These are phyloP conservation scores for Drosophila subpulchrella DNA, from an alignment of 1,140 invertebrate genomes.

Conservation along the genomic window DNA sequence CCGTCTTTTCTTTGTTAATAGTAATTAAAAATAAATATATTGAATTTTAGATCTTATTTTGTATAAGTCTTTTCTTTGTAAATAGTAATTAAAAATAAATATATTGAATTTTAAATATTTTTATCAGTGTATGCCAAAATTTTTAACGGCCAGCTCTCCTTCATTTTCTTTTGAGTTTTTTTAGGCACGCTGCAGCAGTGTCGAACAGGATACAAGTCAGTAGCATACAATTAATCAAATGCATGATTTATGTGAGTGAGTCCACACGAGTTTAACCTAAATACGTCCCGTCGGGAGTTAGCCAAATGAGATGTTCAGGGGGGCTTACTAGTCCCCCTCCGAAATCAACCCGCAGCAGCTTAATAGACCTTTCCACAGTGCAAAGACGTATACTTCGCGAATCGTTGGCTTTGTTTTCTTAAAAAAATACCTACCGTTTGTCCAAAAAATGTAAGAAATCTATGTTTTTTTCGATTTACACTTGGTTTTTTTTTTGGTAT, in stretches of 20 bases:
- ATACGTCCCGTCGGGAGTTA: slow-evolving; percentile 49
- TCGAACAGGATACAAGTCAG: slow-evolving; percentile 76
- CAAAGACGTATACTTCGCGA: background rate
- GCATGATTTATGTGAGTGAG: slow-evolving; percentile 69
- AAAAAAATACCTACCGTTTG: background rate
- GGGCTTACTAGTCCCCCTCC: background rate
- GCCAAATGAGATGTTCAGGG: slow-evolving; percentile 52
- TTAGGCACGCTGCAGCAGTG: slow-evolving; percentile 44
- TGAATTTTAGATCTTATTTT: background rate
- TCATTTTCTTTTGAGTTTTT: slow-evolving; percentile 15
- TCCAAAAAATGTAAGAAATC: background rate
- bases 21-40: no score
- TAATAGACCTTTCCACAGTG: slow-evolving; percentile 2
- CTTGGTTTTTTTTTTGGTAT: no score
- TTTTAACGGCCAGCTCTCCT: slow-evolving; percentile 57
- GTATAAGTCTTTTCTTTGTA: background rate
- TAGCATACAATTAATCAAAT: slow-evolving; percentile 73
- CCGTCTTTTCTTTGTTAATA: background rate
- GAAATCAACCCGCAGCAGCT: slow-evolving; percentile 1
- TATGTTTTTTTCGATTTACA: no score
- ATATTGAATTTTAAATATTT: background rate
- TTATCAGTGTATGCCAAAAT: slow-evolving; percentile 46
- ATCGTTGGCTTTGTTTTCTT: background rate
- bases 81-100: no score
- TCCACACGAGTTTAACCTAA: slow-evolving; percentile 66